Base-by-base conservation (phyloP, 2,113 vertebrate species). In the Mormyrus iriodes region DNA sequence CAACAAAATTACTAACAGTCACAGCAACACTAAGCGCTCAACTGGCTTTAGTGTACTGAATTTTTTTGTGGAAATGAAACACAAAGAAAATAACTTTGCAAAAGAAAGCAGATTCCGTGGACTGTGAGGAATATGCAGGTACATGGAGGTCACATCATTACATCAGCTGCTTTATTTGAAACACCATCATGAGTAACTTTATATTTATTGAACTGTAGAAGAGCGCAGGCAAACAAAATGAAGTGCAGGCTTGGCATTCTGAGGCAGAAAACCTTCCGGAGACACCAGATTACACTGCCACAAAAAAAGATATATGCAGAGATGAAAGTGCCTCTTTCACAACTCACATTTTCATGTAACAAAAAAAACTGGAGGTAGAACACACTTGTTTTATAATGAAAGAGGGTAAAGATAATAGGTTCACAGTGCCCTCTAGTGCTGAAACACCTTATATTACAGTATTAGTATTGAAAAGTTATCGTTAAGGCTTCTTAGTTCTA, bases 361-460 rank as follows among this genome's bases (percentile, higher is more conserved):
- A 0, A 3, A 42, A 42, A 58, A 79, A 79, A 79, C 35, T 79
- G 13, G 3, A 76, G 31, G 73, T 42, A 42, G 35, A 42, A 76
- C 73, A 79, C 39, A 42, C 8, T 8, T 39, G 35, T 42, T 79
- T 79, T 35, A 8, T 42, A 79, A 42, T 79, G 4, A 51, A 51
- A 4, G 12, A 13, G 24, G 9, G 24, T 27, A n/a, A 12, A 1
- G 39, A 49, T 48, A 85, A 85, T 17, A 48, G 42, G 83, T 51
- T 27, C 24, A 85, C 83, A 85, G 83, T 31, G 83, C 83, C 83
- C 83, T 51, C 44, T 49, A 85, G 83, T 85, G 83, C 83, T 13
- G n/a, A 10, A 49, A 85, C 19, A 79, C 44, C 19, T 13, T 13
- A 51, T 13, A 51, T 51, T 51, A 49, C 83, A 85, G 46, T 15